These are phyloP conservation scores for Pristionchus pacificus DNA, from an alignment of 1,140 invertebrate species.

Conservation along the genomic window DNA sequence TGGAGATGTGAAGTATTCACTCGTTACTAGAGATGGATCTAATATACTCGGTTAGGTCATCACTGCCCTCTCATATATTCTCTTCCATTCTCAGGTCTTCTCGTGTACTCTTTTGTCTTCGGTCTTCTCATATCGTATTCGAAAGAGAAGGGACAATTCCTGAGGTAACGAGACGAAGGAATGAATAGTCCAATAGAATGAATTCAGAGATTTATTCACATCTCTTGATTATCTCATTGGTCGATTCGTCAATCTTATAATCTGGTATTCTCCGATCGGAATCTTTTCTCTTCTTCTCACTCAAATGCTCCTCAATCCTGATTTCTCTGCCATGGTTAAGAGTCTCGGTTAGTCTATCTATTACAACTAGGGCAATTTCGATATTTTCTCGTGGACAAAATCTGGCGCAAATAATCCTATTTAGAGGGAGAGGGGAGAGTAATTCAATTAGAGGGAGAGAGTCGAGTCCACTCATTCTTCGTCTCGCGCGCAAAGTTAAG, in stretches of 20 bases:
- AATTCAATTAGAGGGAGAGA: too few relatives aligned
- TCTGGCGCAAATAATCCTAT: too few relatives aligned
- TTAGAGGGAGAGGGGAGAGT: too few relatives aligned
- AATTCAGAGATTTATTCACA: background rate
- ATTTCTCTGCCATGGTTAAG: too few relatives aligned
- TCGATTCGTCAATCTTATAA: background rate
- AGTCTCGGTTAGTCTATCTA: too few relatives aligned
- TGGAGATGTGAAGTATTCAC: background rate
- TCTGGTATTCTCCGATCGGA: background rate
- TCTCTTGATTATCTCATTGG: background rate
- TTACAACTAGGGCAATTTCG: too few relatives aligned
- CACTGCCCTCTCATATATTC: too few relatives aligned
- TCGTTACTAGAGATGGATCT: background rate
- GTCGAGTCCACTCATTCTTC: too few relatives aligned
- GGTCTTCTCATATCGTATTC: background rate
- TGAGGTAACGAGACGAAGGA: background rate
- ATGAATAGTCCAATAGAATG: background rate
- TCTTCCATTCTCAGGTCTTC: slow-evolving; percentile 1
- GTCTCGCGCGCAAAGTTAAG: too few relatives aligned
- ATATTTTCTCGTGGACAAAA: too few relatives aligned
- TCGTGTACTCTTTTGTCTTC: background rate
- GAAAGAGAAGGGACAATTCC: background rate
- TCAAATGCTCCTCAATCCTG: too few relatives aligned
- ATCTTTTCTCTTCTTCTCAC: background rate
- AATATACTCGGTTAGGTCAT: too few relatives aligned